Conservation (phyloP, 2,888 invertebrate genomes). For the Seira musarum region DNA sequence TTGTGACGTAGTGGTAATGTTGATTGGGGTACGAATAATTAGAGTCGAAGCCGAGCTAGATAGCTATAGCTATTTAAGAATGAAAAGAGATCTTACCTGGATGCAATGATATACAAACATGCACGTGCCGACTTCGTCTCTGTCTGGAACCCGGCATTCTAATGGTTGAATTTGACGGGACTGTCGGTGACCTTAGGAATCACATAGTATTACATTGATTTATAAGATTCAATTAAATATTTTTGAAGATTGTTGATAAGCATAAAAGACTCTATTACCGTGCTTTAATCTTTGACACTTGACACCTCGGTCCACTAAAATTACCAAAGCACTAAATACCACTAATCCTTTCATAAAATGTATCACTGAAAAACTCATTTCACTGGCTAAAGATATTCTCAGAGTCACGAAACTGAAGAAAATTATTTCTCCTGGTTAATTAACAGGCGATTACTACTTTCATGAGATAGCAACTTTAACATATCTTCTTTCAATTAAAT, state of each 20-base stretch:
- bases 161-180: slow-evolving; percentile 53
- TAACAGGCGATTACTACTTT: too few species aligned
- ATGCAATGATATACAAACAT: slow-evolving; percentile 63
- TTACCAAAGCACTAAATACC: not conserved
- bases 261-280: too few species aligned
- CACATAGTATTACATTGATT: not conserved
- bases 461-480: too few species aligned
- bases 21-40: too few species aligned
- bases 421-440: too few species aligned
- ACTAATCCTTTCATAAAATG: not conserved
- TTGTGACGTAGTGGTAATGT: too few species aligned
- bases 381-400: not conserved
- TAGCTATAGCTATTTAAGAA: too few species aligned
- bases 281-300: not conserved
- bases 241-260: too few species aligned
- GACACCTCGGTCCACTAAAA: not conserved
- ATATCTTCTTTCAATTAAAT: too few species aligned
- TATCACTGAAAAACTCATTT: not conserved
- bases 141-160: slow-evolving; percentile 43
- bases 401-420: too few species aligned
- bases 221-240: not conserved
- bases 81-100: too few species aligned
- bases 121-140: slow-evolving; percentile 50
- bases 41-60: too few species aligned
- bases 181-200: slow-evolving; percentile 22